These are phyloP conservation scores for Atta colombica DNA, from an alignment of 1,140 invertebrate genomes.

Conservation along the genomic window DNA sequence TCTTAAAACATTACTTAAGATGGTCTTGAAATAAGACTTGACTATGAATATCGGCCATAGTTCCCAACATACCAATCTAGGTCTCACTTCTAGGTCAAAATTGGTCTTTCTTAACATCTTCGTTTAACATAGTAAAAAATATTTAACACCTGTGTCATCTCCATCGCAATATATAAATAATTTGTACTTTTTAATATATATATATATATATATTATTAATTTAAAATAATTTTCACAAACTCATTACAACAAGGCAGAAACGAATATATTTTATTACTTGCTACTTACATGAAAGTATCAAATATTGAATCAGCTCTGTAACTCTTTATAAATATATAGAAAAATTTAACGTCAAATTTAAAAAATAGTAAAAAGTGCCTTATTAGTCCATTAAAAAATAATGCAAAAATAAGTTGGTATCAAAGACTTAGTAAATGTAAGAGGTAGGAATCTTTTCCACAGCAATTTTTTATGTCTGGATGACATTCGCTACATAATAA, in stretches of 20 bases:
- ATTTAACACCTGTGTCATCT: not conserved
- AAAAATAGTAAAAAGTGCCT: constrained; percentile 50
- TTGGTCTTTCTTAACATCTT: too few relatives aligned
- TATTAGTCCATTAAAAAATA: constrained; percentile 30
- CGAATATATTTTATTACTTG: constrained; percentile 34
- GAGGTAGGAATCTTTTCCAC: constrained; percentile 29
- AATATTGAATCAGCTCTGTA: constrained; percentile 60
- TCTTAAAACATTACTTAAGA: too few relatives aligned
- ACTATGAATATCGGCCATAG: too few relatives aligned
- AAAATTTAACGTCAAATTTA: constrained; percentile 58
- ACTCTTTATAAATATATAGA: constrained; percentile 57
- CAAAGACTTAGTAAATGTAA: constrained; percentile 38
- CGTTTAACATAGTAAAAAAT: constrained; percentile 52
- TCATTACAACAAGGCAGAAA: constrained; percentile 36
- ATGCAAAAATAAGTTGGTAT: constrained; percentile 56
- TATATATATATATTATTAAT: constrained; percentile 27
- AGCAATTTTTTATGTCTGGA: constrained; percentile 21
- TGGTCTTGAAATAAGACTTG: too few relatives aligned
- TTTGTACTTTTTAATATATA: constrained; percentile 20
- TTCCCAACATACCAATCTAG: too few relatives aligned
- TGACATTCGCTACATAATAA: constrained; percentile 56
- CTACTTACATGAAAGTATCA: constrained; percentile 46
- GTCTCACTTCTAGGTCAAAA: too few relatives aligned
- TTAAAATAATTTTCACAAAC: constrained; percentile 52
- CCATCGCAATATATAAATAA: constrained; percentile 56